A percentile compares a stretch with the other conserved stretches of the same genome.
phyloP scores from a whole-genome alignment of 2,888 invertebrate genomes.

The Latheticus oryzae region DNA sequence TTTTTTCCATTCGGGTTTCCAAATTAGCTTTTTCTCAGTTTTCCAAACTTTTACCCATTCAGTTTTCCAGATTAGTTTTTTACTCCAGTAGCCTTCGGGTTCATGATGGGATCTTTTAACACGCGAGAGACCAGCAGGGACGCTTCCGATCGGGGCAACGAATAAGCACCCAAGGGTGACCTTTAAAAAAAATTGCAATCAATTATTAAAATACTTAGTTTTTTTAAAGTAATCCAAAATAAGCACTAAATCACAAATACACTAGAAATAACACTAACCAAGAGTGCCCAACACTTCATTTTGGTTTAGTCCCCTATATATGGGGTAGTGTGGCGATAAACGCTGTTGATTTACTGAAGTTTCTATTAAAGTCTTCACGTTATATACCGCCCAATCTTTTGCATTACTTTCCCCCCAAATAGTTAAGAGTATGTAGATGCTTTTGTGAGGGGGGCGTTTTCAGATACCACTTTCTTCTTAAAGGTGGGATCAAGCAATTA shows the following conservation, averaged over 20 bases:
- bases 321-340: conserved; percentile 57
- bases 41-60: conserved; percentile 85
- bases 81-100: conserved; percentile 82
- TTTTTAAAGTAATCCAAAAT: conserved; percentile 34
- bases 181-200: conserved; percentile 63
- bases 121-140: conserved; percentile 66
- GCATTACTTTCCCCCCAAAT: conserved; percentile 57
- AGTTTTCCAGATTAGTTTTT: conserved; percentile 85
- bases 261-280: conserved; percentile 62
- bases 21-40: conserved; percentile 77
- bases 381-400: conserved; percentile 61
- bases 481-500: conserved; percentile 40
- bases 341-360: conserved; percentile 62
- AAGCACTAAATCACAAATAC: conserved; percentile 39
- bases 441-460: conserved; percentile 37
- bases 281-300: conserved; percentile 64
- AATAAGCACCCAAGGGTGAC: conserved; percentile 71
- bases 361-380: conserved; percentile 52
- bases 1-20: conserved; percentile 81
- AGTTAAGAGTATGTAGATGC: conserved; percentile 32
- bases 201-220: conserved; percentile 18
- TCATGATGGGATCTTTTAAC: conserved; percentile 71
- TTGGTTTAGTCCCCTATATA: conserved; percentile 46
- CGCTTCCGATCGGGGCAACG: conserved; percentile 64
- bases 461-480: conserved; percentile 42